phyloP scores from a whole-genome alignment of 2,797 vertebrate genomes.

The Allobates femoralis region DNA sequence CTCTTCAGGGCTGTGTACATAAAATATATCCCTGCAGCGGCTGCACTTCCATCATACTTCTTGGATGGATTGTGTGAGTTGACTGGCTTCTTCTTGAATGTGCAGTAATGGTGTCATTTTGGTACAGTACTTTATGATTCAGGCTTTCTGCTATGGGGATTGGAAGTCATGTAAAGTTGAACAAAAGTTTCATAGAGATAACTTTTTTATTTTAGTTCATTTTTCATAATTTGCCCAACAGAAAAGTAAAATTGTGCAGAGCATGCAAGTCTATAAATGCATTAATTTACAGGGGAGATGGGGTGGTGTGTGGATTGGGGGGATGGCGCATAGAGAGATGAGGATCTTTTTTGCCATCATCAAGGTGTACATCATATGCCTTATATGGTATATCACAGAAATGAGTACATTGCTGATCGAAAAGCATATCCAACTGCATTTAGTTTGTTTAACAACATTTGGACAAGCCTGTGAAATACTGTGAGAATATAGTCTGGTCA shows the following conservation, averaged over 20 bases:
- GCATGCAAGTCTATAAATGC: too few species aligned
- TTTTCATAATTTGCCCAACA: neutral
- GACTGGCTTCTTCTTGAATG: slow-evolving; percentile 13
- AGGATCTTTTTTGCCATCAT: too few species aligned
- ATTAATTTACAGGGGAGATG: too few species aligned
- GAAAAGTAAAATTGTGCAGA: neutral
- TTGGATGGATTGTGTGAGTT: slow-evolving; percentile 20
- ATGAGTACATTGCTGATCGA: too few species aligned
- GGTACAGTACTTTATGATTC: slow-evolving; percentile 8
- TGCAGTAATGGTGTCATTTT: slow-evolving; percentile 20
- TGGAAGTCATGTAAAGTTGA: neutral
- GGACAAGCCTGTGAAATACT: too few species aligned
- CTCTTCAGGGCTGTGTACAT: slow-evolving; percentile 46
- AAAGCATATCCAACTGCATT: too few species aligned
- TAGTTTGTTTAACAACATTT: too few species aligned
- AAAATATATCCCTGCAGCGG: slow-evolving; percentile 36
- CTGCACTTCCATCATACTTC: slow-evolving; percentile 23
- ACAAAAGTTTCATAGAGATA: slow-evolving; percentile 2
- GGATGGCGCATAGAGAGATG: too few species aligned
- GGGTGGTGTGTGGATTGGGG: too few species aligned
- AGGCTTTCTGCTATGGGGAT: neutral
- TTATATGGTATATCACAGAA: too few species aligned
- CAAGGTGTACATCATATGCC: too few species aligned
- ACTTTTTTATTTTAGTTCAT: slow-evolving; percentile 9
- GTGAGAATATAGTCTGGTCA: too few species aligned